These are phyloP conservation scores for Apamea monoglypha DNA, from an alignment of 2,888 invertebrate genomes.

Conservation along the genomic window DNA sequence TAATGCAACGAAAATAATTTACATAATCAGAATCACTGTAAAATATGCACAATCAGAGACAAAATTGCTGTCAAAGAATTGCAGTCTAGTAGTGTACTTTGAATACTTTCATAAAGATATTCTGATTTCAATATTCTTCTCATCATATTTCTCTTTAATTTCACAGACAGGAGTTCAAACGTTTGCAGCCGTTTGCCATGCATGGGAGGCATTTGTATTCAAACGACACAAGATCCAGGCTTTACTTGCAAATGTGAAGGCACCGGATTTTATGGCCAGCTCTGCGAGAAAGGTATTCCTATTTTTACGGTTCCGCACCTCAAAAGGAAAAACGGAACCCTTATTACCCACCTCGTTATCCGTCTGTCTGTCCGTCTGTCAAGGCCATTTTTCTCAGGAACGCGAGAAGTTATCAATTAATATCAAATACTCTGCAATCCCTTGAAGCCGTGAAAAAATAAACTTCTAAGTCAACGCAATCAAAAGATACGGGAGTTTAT, in stretches of 20 bases:
- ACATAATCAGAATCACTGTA: neutral
- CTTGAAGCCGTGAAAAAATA: too few relatives aligned
- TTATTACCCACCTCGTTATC: too few relatives aligned
- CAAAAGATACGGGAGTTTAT: too few relatives aligned
- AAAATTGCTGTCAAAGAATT: neutral
- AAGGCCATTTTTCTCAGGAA: too few relatives aligned
- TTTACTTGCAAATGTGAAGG: constrained; percentile 93
- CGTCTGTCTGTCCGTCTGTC: too few relatives aligned
- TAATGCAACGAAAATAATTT: neutral
- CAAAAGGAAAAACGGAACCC: too few relatives aligned
- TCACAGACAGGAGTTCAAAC: constrained; percentile 88
- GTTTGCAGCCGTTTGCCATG: constrained; percentile 92
- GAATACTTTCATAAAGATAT: neutral
- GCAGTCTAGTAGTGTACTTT: neutral
- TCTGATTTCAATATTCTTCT: neutral
- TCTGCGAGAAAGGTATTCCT: constrained; percentile 92
- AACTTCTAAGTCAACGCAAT: too few relatives aligned
- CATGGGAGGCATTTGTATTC: constrained; percentile 92
- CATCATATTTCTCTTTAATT: constrained; percentile 6
- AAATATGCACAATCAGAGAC: neutral
- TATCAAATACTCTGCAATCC: too few relatives aligned
- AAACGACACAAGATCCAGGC: constrained; percentile 92
- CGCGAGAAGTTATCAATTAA: too few relatives aligned
- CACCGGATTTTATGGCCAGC: constrained; percentile 93
- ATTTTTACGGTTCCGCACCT: neutral